Evolutionary conservation across 2,797 vertebrate species (phyloP).

Genomic region (Ctenosaura bakeri): DNA sequence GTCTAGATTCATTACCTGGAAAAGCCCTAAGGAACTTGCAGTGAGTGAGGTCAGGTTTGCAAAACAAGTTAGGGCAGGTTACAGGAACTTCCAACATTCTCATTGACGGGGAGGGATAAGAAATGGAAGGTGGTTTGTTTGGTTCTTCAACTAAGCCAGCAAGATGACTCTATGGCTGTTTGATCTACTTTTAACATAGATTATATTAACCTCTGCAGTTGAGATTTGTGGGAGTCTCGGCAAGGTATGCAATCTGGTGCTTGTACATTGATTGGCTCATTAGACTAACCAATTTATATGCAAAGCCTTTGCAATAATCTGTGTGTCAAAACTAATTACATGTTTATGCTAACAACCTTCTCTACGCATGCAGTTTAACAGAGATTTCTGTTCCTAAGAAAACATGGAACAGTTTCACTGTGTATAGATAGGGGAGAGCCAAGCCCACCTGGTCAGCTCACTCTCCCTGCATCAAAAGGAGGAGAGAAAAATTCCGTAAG

Average conservation of each 20-base stretch:
- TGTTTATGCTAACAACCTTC: neutral
- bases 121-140: neutral
- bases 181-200: neutral
- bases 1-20: neutral
- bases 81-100: neutral
- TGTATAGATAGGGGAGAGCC: too few relatives aligned
- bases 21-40: neutral
- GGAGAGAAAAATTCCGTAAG: too few relatives aligned
- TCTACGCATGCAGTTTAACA: neutral
- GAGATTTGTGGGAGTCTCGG: neutral
- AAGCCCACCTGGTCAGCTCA: too few relatives aligned
- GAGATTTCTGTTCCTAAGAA: too few relatives aligned
- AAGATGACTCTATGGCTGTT: neutral
- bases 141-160: neutral
- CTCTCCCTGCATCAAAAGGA: too few relatives aligned
- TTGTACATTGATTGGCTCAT: neutral
- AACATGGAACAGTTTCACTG: too few relatives aligned
- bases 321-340: neutral
- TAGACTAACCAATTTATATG: neutral
- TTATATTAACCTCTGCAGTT: neutral
- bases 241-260: neutral
- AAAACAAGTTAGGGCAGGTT: constrained; percentile 27
- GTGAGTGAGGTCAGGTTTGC: neutral
- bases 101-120: neutral
- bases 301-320: neutral